Evolutionary conservation across 2,888 invertebrate genomes (phyloP), one percentile per base, ranked within the genome.

Genomic region (Dynastes hyllus): DNA sequence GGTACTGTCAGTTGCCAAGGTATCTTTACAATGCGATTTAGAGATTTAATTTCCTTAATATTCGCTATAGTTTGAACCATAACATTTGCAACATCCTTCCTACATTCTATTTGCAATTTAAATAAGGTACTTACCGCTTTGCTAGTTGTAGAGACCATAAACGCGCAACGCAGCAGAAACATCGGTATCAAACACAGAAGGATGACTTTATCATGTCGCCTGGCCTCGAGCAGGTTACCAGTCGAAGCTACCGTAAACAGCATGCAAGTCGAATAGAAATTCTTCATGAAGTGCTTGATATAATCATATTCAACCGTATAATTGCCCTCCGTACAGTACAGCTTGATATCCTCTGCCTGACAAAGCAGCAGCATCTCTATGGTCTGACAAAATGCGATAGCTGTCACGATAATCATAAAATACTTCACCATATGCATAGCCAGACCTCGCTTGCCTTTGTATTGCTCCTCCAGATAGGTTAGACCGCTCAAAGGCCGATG

Each of bases 401-500:
- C 29, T 1, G 76, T 58, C n/a, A 80, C 13, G 3, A 75, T 50
- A 16, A 80, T 3, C 6, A 75, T 29, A 1, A 77, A 16, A 50
- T 77, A 78, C 50, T 78, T 77, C 16, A 76, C 55, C 55, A 66
- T 77, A 11, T 67, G 55, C 32, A 80, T 32, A 11, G 75, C 45
- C n/a, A 65, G 50, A 45, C 73, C 65, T 4, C 58, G 78, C 32
- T 63, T 69, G 11, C 73, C 80, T 22, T 78, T 66, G 45, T 79
- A 67, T 29, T 80, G 71, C 2, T 76, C 51, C 45, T 81, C 76
- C 9, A 80, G 65, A 58, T 82, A 82, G 29, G 73, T 76, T 1
- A 83, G 13, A 9, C 80, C 67, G 22, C 79, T 79, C 6, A 82
- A 61, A 6, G 80, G 75, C 13, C 83, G 81, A 55, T 82, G 78